These are phyloP conservation scores for Willowsia nigromaculata DNA, from an alignment of 2,888 invertebrate genomes.

Conservation along the genomic window DNA sequence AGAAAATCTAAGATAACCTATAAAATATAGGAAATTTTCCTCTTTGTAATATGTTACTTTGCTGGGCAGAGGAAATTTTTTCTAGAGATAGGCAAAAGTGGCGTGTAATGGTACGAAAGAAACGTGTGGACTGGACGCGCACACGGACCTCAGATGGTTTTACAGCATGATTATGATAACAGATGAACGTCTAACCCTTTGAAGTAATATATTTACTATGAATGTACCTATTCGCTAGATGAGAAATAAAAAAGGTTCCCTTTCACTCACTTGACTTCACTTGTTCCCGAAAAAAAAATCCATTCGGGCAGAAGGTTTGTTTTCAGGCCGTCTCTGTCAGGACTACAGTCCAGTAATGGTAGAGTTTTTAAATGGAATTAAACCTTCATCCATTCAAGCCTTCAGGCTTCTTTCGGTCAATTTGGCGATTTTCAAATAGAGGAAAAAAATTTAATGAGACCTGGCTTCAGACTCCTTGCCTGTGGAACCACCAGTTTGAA, in stretches of 20 bases:
- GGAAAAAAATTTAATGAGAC: conserved; percentile 63
- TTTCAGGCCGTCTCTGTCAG: background rate
- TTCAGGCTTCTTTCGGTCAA: conserved; percentile 61
- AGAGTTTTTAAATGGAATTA: conserved; percentile 46
- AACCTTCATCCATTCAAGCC: conserved; percentile 49
- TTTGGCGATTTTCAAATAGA: conserved; percentile 64
- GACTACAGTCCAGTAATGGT: background rate
- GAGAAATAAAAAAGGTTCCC: conserved; percentile 20
- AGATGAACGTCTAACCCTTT: conserved; percentile 32
- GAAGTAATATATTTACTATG: background rate
- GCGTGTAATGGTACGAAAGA: background rate
- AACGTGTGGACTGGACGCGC: background rate
- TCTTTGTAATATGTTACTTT: background rate
- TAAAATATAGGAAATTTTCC: background rate
- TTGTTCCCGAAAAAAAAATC: conserved; percentile 7
- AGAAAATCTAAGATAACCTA: background rate
- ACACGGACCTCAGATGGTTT: conserved; percentile 41
- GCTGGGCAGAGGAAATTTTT: background rate
- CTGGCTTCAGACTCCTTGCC: background rate
- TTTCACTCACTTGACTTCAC: conserved; percentile 62
- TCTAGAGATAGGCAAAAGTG: conserved; percentile 7
- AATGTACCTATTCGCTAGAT: background rate
- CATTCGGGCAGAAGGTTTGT: conserved; percentile 20
- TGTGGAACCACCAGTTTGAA: background rate
- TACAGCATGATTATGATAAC: background rate